Evolutionary conservation across 2,888 invertebrate species (phyloP).

Genomic region (Thyatira batis): DNA sequence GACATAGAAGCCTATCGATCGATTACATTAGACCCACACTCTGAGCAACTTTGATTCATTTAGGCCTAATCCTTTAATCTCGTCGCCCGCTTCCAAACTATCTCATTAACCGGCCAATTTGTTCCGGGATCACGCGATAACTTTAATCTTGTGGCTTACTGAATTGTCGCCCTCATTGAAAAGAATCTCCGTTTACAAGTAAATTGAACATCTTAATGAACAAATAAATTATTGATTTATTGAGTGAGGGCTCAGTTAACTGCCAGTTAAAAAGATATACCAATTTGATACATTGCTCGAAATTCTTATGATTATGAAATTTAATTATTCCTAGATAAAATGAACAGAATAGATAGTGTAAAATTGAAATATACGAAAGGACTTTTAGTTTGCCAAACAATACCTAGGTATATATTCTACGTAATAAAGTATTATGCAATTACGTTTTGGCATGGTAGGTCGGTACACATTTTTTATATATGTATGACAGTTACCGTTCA

Average conservation of each 20-base stretch:
- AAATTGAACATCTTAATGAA: slow-evolving; percentile 1
- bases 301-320: no score
- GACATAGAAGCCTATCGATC: slow-evolving; percentile 39
- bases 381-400: no score
- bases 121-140: slow-evolving; percentile 64
- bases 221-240: background rate
- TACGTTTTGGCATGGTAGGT: no score
- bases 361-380: no score
- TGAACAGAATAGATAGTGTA: no score
- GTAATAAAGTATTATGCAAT: no score
- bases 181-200: slow-evolving; percentile 13
- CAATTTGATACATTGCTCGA: no score
- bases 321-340: no score
- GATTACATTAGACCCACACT: slow-evolving; percentile 43
- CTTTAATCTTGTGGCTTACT: slow-evolving; percentile 65
- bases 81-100: slow-evolving; percentile 58
- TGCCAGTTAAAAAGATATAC: no score
- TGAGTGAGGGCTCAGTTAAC: no score
- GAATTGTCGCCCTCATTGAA: slow-evolving; percentile 35
- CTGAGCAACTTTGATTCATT: slow-evolving; percentile 66
- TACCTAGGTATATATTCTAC: no score
- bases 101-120: slow-evolving; percentile 76
- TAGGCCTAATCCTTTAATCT: slow-evolving; percentile 70
- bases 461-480: background rate
- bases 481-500: no score